These are phyloP conservation scores for Drosophila santomea DNA, from an alignment of 1,140 invertebrate species.

Conservation along the genomic window DNA sequence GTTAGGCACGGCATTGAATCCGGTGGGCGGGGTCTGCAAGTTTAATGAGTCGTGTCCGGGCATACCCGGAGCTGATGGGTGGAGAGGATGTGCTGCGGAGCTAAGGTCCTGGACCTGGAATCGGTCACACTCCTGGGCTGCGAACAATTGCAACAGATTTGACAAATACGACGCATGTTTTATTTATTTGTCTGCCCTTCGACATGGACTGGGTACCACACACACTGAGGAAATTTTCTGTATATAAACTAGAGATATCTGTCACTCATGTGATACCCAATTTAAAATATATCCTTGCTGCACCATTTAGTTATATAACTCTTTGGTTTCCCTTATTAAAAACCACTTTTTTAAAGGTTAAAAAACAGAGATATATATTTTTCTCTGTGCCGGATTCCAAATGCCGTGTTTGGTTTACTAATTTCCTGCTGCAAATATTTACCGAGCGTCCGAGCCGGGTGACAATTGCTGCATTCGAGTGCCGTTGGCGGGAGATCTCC, in stretches of 20 bases:
- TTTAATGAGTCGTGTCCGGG: conserved; percentile 61
- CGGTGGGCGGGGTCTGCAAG: conserved; percentile 23
- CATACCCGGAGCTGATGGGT: conserved; percentile 5
- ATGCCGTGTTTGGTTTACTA: conserved; percentile 70
- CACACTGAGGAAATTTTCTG: conserved; percentile 6
- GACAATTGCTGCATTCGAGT: conserved; percentile 74
- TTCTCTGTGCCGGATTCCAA: conserved; percentile 4
- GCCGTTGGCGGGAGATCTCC: conserved; percentile 30
- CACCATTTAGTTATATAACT: too few species aligned
- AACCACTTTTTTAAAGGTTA: too few species aligned
- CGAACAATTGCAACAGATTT: conserved; percentile 70
- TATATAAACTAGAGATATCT: too few species aligned
- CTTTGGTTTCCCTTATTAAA: too few species aligned
- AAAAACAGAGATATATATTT: neutral
- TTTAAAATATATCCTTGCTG: too few species aligned
- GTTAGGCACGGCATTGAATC: neutral
- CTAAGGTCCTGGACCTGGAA: conserved; percentile 27
- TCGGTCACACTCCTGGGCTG: conserved; percentile 25
- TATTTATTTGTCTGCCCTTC: conserved; percentile 50
- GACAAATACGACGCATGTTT: conserved; percentile 72
- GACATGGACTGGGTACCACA: conserved; percentile 1
- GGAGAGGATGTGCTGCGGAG: neutral
- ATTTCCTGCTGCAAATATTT: conserved; percentile 76
- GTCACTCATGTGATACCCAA: too few species aligned
- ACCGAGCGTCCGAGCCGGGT: conserved; percentile 57